Conservation (phyloP, 1,140 invertebrate genomes). For the Dreissena rostriformis region DNA sequence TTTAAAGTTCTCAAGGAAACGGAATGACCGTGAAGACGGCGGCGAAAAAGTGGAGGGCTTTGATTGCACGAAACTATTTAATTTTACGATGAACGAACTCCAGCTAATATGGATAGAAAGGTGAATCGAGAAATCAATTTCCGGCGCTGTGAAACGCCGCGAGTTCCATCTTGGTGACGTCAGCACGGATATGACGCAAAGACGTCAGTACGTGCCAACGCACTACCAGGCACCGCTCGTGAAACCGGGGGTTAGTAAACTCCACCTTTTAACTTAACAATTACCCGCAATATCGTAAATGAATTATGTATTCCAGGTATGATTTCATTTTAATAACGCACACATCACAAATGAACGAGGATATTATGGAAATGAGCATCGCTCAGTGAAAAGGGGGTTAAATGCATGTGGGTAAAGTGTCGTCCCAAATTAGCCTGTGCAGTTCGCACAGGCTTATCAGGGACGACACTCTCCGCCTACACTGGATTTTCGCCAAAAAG, state of each 20-base stretch:
- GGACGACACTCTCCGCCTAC: no score
- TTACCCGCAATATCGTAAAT: no score
- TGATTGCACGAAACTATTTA: slow-evolving; percentile 52
- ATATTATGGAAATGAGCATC: no score
- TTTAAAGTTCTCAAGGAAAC: slow-evolving; percentile 41
- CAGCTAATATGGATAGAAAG: slow-evolving; percentile 39
- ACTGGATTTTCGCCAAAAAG: no score
- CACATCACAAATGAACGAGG: no score
- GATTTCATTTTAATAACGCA: no score
- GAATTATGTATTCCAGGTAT: no score
- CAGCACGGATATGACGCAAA: slow-evolving; percentile 38
- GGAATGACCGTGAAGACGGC: not conserved
- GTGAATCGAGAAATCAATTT: not conserved
- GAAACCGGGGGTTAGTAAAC: slow-evolving; percentile 43
- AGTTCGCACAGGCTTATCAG: no score
- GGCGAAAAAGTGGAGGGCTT: slow-evolving; percentile 25
- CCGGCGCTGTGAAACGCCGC: not conserved
- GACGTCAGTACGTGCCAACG: slow-evolving; percentile 36
- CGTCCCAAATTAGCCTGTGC: no score
- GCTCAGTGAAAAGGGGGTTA: no score
- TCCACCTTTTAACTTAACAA: no score
- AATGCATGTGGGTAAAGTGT: no score
- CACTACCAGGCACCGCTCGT: slow-evolving; percentile 40
- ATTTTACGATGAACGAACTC: slow-evolving; percentile 57
- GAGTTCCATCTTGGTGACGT: slow-evolving; percentile 52